Base-by-base conservation (phyloP, 2,797 vertebrate species). In the Danio choprae region DNA sequence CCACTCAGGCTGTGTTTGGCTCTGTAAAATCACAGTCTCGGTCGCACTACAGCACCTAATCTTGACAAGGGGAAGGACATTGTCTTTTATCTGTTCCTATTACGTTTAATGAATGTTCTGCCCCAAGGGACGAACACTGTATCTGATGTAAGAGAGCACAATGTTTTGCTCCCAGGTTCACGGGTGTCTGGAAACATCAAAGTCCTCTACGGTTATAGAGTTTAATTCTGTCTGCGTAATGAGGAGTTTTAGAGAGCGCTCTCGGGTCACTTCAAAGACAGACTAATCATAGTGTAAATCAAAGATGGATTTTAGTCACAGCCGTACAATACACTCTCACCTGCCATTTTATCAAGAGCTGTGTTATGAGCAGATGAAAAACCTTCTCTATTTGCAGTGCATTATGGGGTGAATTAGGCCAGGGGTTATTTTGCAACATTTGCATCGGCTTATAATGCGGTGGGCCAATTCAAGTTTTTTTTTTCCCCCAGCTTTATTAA, bases 141-240 rank as follows among this genome's bases (percentile, higher is more conserved):
- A 92, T 93, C 93, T 93, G 92, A 93, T 94, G 92, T 91, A 92
- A 93, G 93, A 90, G 90, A 89, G 86, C 90, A 86, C 91, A 89
- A 89, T 91, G 88, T 93, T 92, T 89, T 89, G 79, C 84, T 85
- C 82, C 83, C 77, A 67, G 56, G 84, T 85, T 77, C 84, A 76
- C 73, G 84, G 64, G 79, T 75, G 78, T 82, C 50, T 41, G 77
- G 85, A 87, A 88, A 87, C 90, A 91, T 93, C 91, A 91, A 90
- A 92, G 90, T 78, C 77, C 43, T 69, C 40, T 81, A 79, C 18
- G 78, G 29, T 60, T 51, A 53, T 55, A 77, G 80, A 83, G 82
- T 86, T 89, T 86, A 64, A 85, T 92, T 90, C 88, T 88, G 91
- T 86, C 84, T 16, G 82, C 84, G 89, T 94, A 93, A 94, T 93